Evolutionary conservation across 2,888 invertebrate genomes (phyloP).

Genomic region (Ormyrus thymus): DNA sequence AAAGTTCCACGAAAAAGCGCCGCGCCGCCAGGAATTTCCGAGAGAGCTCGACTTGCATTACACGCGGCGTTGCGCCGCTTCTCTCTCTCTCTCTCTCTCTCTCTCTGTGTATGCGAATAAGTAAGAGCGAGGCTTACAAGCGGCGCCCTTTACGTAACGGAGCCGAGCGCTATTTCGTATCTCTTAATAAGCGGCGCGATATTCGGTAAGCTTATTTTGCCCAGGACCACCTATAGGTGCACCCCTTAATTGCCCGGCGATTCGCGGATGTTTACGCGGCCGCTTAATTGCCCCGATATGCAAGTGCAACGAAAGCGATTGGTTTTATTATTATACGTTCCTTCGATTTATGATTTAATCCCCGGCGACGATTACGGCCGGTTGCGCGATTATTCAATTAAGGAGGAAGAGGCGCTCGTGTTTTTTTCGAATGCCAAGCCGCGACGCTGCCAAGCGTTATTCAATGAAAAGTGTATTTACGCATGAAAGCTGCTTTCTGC

Average conservation of each 20-base stretch:
- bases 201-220: too few species aligned
- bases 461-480: too few species aligned
- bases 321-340: neutral
- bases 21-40: too few species aligned
- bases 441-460: neutral
- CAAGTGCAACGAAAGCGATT: neutral
- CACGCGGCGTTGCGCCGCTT: neutral
- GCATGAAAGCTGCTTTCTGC: too few species aligned
- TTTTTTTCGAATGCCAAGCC: neutral
- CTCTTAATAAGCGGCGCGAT: conserved; percentile 7
- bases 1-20: too few species aligned
- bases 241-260: neutral
- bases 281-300: conserved; percentile 1
- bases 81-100: neutral
- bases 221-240: neutral
- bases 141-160: conserved; percentile 60
- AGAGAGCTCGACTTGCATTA: neutral
- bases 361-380: neutral
- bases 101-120: neutral
- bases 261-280: conserved; percentile 15
- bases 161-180: conserved; percentile 29
- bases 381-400: conserved; percentile 34
- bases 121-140: conserved; percentile 31
- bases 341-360: conserved; percentile 31
- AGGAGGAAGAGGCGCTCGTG: neutral